A percentile compares a stretch with the other conserved stretches of the same genome.
Evolutionary conservation across 1,140 invertebrate species (phyloP).

Genomic region (Drosophila pachea): DNA sequence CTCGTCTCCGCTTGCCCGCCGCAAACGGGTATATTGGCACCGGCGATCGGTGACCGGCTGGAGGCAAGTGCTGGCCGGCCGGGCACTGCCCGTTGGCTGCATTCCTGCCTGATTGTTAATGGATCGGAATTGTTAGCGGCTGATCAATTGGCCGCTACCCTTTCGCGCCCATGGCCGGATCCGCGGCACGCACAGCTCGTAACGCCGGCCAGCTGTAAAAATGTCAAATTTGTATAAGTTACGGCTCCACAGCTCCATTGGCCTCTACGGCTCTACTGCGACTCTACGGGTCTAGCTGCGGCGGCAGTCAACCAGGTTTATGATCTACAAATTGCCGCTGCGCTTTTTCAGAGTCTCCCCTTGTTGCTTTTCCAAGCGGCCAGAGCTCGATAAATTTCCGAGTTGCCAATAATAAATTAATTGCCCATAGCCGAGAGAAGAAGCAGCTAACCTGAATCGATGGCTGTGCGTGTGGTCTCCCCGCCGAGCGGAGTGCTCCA

Average conservation of each 20-base stretch:
- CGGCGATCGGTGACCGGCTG: background rate
- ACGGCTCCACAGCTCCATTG: conserved; percentile 23
- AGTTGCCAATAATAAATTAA: conserved; percentile 76
- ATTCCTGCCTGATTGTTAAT: conserved; percentile 33
- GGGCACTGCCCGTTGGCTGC: background rate
- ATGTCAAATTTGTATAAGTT: conserved; percentile 76
- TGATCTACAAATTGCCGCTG: conserved; percentile 71
- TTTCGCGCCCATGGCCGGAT: background rate
- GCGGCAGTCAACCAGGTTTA: conserved; percentile 51
- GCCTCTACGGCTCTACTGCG: no score
- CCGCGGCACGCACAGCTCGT: background rate
- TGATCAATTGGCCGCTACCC: conserved; percentile 51
- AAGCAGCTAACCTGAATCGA: conserved; percentile 49
- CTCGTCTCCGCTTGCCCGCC: no score
- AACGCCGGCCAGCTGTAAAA: conserved; percentile 55
- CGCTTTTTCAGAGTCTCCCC: conserved; percentile 45
- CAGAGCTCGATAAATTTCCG: conserved; percentile 65
- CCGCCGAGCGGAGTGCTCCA: conserved; percentile 1
- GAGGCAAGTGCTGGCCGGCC: no score
- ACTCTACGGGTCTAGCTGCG: background rate
- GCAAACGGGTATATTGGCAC: background rate
- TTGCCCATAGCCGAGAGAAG: conserved; percentile 54
- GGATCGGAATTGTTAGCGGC: conserved; percentile 47
- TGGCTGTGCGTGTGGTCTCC: conserved; percentile 49
- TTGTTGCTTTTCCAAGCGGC: conserved; percentile 21